A percentile compares a stretch with the other conserved stretches of the same genome.
Evolutionary conservation across 2,888 invertebrate genomes (phyloP).

Genomic region (Patella depressa): DNA sequence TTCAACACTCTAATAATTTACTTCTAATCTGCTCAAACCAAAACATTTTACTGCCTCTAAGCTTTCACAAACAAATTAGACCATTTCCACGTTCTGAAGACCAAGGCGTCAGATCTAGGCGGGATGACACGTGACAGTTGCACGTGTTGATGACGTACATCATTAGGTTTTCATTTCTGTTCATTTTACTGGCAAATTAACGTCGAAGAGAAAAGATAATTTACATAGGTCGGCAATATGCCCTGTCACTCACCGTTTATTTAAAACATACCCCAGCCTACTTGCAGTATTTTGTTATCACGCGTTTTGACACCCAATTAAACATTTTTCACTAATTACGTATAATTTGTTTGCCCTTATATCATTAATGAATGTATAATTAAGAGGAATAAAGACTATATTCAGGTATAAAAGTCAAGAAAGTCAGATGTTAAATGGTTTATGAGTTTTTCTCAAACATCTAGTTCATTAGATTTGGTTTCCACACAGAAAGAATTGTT

Average conservation of each 20-base stretch:
- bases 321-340: not conserved
- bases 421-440: no score
- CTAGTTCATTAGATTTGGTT: no score
- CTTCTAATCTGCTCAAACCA: not conserved
- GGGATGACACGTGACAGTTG: not conserved
- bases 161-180: conserved; percentile 10
- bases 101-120: no score
- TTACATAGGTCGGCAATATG: conserved; percentile 5
- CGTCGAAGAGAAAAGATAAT: conserved; percentile 10
- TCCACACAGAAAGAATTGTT: no score
- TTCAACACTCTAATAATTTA: conserved; percentile 10
- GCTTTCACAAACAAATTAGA: no score
- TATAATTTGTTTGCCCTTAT: conserved; percentile 10
- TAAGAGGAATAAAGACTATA: not conserved
- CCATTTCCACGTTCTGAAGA: no score
- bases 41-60: no score
- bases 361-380: conserved; percentile 3
- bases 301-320: not conserved
- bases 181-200: conserved; percentile 11
- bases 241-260: conserved; percentile 2
- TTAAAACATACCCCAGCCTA: not conserved
- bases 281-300: not conserved
- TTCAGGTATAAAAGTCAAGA: not conserved
- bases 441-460: no score
- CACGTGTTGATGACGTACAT: conserved; percentile 7